phyloP scores from a whole-genome alignment of 2,113 vertebrate genomes.

The Ciconia boyciana region DNA sequence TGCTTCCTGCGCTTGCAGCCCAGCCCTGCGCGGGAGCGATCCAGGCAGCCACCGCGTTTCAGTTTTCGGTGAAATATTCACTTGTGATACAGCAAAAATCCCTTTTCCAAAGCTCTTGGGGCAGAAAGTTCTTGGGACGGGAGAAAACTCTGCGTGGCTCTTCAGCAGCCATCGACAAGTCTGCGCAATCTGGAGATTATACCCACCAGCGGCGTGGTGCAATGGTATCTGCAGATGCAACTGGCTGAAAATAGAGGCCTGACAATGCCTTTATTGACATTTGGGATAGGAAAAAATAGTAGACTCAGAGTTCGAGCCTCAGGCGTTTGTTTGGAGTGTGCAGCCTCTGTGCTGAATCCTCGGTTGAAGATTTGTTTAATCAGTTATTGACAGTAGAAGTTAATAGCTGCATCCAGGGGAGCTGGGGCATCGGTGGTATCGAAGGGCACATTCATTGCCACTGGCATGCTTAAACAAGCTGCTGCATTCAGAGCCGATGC shows the following conservation, averaged over 20 bases:
- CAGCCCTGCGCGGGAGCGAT: neutral
- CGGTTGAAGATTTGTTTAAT: neutral
- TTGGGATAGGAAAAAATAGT: slow-evolving; percentile 26
- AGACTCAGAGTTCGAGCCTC: neutral
- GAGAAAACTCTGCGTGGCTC: neutral
- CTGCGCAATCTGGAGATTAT: neutral
- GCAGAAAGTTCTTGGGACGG: neutral
- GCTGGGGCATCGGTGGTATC: neutral
- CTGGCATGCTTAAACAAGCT: slow-evolving; percentile 15
- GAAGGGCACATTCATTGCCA: slow-evolving; percentile 25
- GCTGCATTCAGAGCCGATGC: neutral
- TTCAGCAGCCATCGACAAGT: neutral
- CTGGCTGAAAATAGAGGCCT: neutral
- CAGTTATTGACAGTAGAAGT: slow-evolving; percentile 35
- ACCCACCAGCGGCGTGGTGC: neutral
- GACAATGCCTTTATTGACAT: slow-evolving; percentile 57
- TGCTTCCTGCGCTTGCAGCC: slow-evolving; percentile 27
- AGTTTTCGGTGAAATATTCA: neutral
- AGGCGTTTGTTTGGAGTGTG: neutral
- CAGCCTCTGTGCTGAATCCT: neutral
- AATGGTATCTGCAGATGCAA: neutral
- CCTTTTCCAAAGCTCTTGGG: neutral
- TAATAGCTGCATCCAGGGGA: neutral
- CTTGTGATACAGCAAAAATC: neutral
- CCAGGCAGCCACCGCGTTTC: neutral